Conservation (phyloP, 2,888 invertebrate species). For the Lepidocyrtoides sp. region DNA sequence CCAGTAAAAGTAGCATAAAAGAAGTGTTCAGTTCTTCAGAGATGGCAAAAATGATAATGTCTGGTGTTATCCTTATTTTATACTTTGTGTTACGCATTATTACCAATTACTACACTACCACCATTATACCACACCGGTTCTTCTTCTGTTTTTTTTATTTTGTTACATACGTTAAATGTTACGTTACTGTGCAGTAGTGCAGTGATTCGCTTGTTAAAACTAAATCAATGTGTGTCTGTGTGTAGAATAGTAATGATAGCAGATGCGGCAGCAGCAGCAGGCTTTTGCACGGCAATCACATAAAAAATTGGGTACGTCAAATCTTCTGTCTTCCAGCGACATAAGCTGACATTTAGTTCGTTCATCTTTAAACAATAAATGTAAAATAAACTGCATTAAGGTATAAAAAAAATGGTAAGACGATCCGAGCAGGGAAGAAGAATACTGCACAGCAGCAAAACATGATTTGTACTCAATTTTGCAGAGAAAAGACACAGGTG, state of each 20-base stretch:
- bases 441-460: neutral
- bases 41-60: conserved; percentile 35
- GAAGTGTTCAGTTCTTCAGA: neutral
- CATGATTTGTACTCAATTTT: neutral
- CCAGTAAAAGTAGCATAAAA: neutral
- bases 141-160: no score
- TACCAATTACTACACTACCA: conserved; percentile 15
- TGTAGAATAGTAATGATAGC: neutral
- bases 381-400: no score
- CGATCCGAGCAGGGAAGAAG: neutral
- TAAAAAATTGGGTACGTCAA: neutral
- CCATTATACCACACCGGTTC: conserved; percentile 23
- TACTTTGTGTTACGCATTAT: conserved; percentile 39
- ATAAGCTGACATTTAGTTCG: conserved; percentile 19
- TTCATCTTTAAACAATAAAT: conserved; percentile 5
- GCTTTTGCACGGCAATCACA: neutral
- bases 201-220: neutral
- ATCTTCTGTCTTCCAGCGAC: conserved; percentile 26
- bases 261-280: neutral
- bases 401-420: neutral
- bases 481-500: neutral
- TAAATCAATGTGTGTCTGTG: neutral
- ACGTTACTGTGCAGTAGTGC: no score
- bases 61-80: neutral
- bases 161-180: no score